phyloP scores from a whole-genome alignment of 2,888 invertebrate genomes.

The Phasia obesa region DNA sequence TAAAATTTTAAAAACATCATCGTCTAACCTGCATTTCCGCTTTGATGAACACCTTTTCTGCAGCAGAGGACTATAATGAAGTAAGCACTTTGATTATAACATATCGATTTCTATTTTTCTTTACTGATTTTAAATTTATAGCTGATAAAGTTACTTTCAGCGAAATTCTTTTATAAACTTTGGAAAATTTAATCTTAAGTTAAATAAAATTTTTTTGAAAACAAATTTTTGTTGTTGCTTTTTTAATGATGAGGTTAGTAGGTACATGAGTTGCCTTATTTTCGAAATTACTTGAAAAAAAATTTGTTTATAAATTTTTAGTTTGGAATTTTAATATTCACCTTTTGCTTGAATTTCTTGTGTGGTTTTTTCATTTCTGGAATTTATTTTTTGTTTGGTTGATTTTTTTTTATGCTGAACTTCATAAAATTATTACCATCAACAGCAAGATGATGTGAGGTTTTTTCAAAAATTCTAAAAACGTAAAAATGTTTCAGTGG shows the following conservation, averaged over 20 bases:
- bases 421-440: slow-evolving; percentile 27
- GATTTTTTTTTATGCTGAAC: background rate
- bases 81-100: slow-evolving; percentile 11
- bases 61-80: background rate
- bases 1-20: slow-evolving; percentile 40
- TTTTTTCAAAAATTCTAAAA: slow-evolving; percentile 34
- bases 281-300: too few relatives aligned
- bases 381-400: slow-evolving; percentile 4
- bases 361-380: background rate
- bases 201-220: too few relatives aligned
- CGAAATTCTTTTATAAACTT: background rate
- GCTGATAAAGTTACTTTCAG: slow-evolving; percentile 20
- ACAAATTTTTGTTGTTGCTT: too few relatives aligned
- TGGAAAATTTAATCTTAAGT: too few relatives aligned
- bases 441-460: slow-evolving; percentile 38
- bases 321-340: slow-evolving; percentile 58
- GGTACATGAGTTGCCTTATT: background rate
- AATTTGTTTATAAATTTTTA: background rate
- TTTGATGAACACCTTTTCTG: slow-evolving; percentile 51
- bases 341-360: slow-evolving; percentile 4
- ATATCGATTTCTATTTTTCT: slow-evolving; percentile 22
- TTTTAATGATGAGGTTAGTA: too few relatives aligned
- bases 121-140: background rate
- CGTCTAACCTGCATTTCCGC: slow-evolving; percentile 57
- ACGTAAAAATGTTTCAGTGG: slow-evolving; percentile 29